Evolutionary conservation across 2,888 invertebrate genomes (phyloP).

Genomic region (Alloplasta piceator): DNA sequence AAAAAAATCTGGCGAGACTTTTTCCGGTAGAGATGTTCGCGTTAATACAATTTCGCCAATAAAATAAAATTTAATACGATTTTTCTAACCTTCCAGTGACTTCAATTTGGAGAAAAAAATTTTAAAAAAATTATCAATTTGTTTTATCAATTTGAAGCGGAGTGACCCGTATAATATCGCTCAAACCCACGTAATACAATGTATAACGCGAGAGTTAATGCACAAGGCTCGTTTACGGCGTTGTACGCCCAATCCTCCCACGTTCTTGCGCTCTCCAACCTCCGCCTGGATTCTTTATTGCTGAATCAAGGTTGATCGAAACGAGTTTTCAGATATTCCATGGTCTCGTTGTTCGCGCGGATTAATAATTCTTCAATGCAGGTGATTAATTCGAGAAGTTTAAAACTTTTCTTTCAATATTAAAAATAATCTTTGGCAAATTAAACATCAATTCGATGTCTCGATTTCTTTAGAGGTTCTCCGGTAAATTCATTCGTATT

Average conservation of each 20-base stretch:
- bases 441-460: background rate
- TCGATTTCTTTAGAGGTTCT: no score
- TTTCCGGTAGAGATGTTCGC: background rate
- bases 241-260: conserved; percentile 43
- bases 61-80: background rate
- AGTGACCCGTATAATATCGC: conserved; percentile 16
- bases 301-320: conserved; percentile 54
- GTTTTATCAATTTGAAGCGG: background rate
- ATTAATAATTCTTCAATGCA: conserved; percentile 20
- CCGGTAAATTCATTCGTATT: no score
- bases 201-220: conserved; percentile 42
- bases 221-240: conserved; percentile 38
- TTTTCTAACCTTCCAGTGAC: background rate
- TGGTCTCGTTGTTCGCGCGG: conserved; percentile 2
- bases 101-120: background rate
- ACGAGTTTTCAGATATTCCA: conserved; percentile 34
- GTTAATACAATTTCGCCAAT: background rate
- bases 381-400: conserved; percentile 8
- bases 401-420: background rate
- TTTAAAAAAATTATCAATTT: background rate
- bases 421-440: background rate
- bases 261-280: conserved; percentile 35
- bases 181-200: conserved; percentile 56
- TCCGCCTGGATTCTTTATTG: conserved; percentile 48
- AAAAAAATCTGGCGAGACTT: background rate